These are phyloP conservation scores for Porphyrio hochstetteri DNA, from an alignment of 2,113 vertebrate genomes.

Conservation along the genomic window DNA sequence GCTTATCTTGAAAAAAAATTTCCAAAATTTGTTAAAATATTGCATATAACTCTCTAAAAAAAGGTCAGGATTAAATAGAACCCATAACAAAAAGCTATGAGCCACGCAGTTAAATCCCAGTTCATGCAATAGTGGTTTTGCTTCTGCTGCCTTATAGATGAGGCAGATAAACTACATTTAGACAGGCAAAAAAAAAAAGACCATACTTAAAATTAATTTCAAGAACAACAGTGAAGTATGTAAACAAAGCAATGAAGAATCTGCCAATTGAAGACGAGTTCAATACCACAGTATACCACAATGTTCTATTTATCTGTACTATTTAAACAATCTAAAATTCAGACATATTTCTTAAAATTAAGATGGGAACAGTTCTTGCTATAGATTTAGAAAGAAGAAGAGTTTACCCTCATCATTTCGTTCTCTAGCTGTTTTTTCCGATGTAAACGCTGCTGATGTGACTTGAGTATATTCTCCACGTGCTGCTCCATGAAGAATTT, in stretches of 20 bases:
- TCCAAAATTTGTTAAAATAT: not conserved
- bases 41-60: not conserved
- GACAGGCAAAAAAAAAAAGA: not conserved
- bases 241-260: not conserved
- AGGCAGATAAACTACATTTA: not conserved
- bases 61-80: not conserved
- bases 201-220: not conserved
- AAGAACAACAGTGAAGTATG: not conserved
- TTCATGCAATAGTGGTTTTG: not conserved
- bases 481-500: conserved; percentile 99
- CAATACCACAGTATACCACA: not conserved
- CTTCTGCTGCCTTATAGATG: not conserved
- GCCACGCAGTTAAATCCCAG: not conserved
- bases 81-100: not conserved
- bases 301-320: not conserved
- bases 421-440: conserved; percentile 96
- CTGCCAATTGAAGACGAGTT: not conserved
- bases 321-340: not conserved
- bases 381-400: conserved; percentile 33
- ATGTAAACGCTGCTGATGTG: conserved; percentile 92
- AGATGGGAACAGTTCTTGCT: not conserved
- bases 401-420: conserved; percentile 95
- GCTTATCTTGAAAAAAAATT: not conserved
- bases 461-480: conserved; percentile 97
- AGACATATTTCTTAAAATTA: not conserved